phyloP scores from a whole-genome alignment of 1,140 invertebrate genomes.

The Drosophila leontia region DNA sequence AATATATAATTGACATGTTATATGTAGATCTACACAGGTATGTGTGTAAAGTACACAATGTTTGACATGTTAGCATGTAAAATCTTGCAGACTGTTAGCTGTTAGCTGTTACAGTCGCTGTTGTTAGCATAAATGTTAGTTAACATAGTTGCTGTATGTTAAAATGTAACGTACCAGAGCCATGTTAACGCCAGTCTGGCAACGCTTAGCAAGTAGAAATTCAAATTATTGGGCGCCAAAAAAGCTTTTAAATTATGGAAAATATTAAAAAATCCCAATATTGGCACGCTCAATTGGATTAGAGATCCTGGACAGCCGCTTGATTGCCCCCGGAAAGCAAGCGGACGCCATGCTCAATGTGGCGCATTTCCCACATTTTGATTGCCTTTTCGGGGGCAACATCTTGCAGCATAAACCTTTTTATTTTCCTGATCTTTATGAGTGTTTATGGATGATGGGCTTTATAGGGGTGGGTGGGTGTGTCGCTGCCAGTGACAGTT shows the following conservation, averaged over 20 bases:
- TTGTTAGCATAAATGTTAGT: too few relatives aligned
- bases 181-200: not conserved
- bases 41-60: too few relatives aligned
- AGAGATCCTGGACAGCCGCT: constrained; percentile 2
- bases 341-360: not conserved
- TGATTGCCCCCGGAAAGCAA: constrained; percentile 5
- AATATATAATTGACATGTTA: too few relatives aligned
- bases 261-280: not conserved
- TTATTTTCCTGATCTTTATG: constrained; percentile 34
- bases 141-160: not conserved
- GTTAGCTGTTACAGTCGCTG: too few relatives aligned
- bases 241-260: not conserved
- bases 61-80: too few relatives aligned
- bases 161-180: not conserved
- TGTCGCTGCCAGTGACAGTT: constrained; percentile 54
- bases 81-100: too few relatives aligned
- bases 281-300: not conserved
- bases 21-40: too few relatives aligned
- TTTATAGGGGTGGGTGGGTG: not conserved
- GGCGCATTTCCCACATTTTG: constrained; percentile 28
- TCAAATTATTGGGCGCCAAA: not conserved
- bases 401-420: constrained; percentile 38
- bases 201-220: not conserved
- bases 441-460: constrained; percentile 22
- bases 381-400: constrained; percentile 9